Evolutionary conservation across 2,888 invertebrate species (phyloP).

Genomic region (Ethmia dodecea): DNA sequence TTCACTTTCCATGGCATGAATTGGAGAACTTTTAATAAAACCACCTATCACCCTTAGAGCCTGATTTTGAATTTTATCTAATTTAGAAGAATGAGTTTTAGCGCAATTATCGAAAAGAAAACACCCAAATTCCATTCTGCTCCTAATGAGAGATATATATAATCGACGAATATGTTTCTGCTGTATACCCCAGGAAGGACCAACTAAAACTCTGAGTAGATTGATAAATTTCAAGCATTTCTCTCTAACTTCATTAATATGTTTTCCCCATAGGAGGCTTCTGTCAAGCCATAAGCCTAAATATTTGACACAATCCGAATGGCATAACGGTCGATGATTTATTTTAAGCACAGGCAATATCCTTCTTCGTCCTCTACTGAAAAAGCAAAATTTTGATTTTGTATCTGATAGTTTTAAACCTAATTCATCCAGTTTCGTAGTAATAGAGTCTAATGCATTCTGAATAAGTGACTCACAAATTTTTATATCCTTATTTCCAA

Average conservation of each 20-base stretch:
- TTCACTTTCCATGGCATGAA: background rate
- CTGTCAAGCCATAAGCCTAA: constrained; percentile 26
- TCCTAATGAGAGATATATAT: constrained; percentile 20
- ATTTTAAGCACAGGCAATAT: constrained; percentile 12
- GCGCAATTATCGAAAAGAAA: constrained; percentile 12
- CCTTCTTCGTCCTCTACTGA: background rate
- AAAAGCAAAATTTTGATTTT: background rate
- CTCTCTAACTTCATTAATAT: constrained; percentile 18
- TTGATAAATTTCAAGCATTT: constrained; percentile 21
- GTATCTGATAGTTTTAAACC: background rate
- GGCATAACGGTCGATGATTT: background rate
- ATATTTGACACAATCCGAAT: constrained; percentile 19
- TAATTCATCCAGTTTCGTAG: background rate
- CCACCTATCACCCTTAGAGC: background rate
- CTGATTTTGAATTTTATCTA: constrained; percentile 13
- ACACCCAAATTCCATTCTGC: constrained; percentile 21
- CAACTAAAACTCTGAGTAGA: constrained; percentile 22
- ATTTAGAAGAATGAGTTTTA: constrained; percentile 13
- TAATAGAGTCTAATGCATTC: background rate
- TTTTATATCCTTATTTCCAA: background rate
- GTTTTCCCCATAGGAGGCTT: too few species aligned
- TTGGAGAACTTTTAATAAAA: background rate
- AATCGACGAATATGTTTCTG: constrained; percentile 21
- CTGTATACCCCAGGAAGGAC: constrained; percentile 24
- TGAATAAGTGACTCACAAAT: background rate